Evolutionary conservation across 2,113 vertebrate species (phyloP).

Genomic region (Sclerurus mexicanus): DNA sequence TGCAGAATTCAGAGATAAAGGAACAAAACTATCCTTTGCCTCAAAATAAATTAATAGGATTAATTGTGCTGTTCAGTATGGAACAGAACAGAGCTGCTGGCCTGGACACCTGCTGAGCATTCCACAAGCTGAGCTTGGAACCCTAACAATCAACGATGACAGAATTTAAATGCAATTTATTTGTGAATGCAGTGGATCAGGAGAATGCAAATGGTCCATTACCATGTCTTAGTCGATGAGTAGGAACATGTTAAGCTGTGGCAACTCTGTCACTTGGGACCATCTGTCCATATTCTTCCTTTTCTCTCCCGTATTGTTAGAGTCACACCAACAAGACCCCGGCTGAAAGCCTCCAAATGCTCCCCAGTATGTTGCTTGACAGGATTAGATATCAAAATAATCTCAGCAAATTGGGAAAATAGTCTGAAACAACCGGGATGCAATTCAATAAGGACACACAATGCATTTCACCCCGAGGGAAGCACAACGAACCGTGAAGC

Average conservation of each 20-base stretch:
- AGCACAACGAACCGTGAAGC: background rate
- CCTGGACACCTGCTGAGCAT: background rate
- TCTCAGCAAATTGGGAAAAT: background rate
- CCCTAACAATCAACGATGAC: background rate
- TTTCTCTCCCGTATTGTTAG: background rate
- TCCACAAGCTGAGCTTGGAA: background rate
- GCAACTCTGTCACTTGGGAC: background rate
- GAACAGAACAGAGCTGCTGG: background rate
- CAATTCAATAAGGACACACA: background rate
- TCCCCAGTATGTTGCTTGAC: background rate
- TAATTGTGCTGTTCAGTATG: background rate
- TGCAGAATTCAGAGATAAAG: background rate
- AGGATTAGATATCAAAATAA: constrained; percentile 13
- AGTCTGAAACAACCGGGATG: background rate
- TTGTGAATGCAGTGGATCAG: background rate
- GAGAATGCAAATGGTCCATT: background rate
- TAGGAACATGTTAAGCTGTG: background rate
- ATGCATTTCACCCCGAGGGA: background rate
- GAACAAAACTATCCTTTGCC: background rate
- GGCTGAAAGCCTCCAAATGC: constrained; percentile 21
- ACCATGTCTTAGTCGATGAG: background rate
- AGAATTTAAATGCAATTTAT: background rate
- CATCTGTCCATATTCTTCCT: constrained; percentile 2
- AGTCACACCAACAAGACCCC: background rate
- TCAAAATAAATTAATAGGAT: background rate